phyloP scores from a whole-genome alignment of 2,113 vertebrate genomes.

The Puffinus mauretanicus region DNA sequence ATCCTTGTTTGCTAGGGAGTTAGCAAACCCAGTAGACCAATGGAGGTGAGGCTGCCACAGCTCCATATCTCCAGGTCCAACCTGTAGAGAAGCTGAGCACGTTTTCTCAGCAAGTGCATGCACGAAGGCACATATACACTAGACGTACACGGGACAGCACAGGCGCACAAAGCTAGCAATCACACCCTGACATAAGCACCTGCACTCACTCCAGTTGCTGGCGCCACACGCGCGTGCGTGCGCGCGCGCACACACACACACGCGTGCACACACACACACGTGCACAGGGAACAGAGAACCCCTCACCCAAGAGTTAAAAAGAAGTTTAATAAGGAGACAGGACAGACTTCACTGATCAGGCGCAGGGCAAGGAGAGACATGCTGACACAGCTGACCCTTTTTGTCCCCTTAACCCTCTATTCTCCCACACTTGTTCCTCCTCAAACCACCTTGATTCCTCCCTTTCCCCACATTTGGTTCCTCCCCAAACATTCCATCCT shows the following conservation, averaged over 20 bases:
- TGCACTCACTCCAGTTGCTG: rapidly evolving
- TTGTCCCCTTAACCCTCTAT: not conserved
- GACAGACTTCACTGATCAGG: not conserved
- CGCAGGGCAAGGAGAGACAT: not conserved
- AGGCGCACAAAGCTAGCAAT: not conserved
- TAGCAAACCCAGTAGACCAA: not conserved
- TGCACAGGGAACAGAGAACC: not conserved
- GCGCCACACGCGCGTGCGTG: no score
- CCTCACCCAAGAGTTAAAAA: not conserved
- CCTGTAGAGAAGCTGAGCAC: not conserved
- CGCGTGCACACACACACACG: no score
- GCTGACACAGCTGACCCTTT: not conserved
- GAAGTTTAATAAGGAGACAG: not conserved
- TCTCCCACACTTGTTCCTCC: not conserved
- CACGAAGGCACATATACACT: no score
- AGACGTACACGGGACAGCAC: no score
- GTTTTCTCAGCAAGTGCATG: not conserved
- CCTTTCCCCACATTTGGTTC: not conserved
- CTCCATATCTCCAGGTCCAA: not conserved
- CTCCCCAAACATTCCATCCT: not conserved
- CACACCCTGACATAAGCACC: not conserved
- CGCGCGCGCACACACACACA: no score
- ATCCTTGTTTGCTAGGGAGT: not conserved
- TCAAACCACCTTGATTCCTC: not conserved
- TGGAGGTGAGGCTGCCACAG: not conserved